Evolutionary conservation across 2,113 vertebrate genomes (phyloP).

Genomic region (Fulica atra): DNA sequence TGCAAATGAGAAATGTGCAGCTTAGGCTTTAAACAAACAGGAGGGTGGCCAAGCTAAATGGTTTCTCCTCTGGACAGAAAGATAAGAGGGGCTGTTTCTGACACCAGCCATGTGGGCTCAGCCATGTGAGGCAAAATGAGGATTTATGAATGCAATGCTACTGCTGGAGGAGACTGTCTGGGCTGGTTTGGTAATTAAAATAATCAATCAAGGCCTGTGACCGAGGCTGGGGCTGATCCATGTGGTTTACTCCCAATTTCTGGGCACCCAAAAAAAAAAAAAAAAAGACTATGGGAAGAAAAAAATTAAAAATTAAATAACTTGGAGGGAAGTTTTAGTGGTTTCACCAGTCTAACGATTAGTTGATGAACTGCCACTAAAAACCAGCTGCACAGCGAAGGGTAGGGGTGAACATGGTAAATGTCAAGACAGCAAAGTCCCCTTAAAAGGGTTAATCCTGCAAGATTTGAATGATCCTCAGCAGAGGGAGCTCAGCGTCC

Average conservation of each 20-base stretch:
- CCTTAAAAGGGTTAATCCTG: neutral
- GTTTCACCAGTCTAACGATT: neutral
- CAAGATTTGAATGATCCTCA: neutral
- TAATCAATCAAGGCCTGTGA: constrained; percentile 77
- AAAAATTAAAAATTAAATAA: neutral
- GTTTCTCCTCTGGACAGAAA: neutral
- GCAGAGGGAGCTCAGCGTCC: neutral
- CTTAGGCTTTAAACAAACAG: neutral
- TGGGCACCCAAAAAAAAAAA: neutral
- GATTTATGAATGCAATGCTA: constrained; percentile 79
- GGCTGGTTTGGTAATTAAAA: constrained; percentile 80
- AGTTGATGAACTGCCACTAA: neutral
- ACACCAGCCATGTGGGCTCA: neutral
- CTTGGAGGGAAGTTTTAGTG: neutral
- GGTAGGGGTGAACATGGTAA: neutral
- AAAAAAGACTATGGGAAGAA: neutral
- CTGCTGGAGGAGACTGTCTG: constrained; percentile 63
- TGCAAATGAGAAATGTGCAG: constrained; percentile 12
- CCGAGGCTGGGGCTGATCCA: neutral
- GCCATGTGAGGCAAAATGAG: constrained; percentile 47
- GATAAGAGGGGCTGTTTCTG: neutral
- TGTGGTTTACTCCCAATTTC: neutral
- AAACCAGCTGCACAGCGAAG: rapidly evolving
- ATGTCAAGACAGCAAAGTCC: neutral
- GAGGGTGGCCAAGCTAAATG: neutral